Evolutionary conservation across 2,113 vertebrate genomes (phyloP).

Genomic region (Peromyscus californicus): DNA sequence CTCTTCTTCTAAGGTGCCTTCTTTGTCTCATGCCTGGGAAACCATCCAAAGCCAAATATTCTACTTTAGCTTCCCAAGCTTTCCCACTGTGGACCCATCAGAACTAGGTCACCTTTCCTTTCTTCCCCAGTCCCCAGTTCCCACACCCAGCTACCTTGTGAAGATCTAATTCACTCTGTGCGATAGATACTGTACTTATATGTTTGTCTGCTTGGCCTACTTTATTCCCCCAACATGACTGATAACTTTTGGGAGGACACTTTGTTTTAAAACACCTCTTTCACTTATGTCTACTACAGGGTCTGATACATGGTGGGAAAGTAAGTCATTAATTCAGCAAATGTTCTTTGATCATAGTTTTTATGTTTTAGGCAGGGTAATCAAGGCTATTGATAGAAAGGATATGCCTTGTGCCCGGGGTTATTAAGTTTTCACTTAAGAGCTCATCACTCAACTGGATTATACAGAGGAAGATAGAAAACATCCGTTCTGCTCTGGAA

Average conservation of each 20-base stretch:
- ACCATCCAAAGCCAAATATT: background rate
- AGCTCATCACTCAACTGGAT: background rate
- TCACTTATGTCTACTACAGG: background rate
- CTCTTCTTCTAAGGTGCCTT: background rate
- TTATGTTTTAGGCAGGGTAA: background rate
- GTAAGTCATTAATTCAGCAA: background rate
- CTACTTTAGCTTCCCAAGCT: no score
- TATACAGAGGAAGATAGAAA: background rate
- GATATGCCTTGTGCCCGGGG: background rate
- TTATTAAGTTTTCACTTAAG: background rate
- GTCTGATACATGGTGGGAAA: background rate
- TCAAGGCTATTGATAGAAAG: background rate
- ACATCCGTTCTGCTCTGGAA: background rate
- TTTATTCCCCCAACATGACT: background rate
- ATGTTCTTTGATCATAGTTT: background rate
- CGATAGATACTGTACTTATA: background rate
- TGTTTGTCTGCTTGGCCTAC: background rate
- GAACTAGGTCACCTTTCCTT: background rate
- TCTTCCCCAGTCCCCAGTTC: background rate
- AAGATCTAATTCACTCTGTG: background rate
- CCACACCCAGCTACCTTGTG: background rate
- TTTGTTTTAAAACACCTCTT: background rate
- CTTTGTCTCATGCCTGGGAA: background rate
- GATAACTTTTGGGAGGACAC: background rate
- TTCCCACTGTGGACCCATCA: background rate